These are phyloP conservation scores for Drosophila burlai DNA, from an alignment of 1,140 invertebrate species.

Conservation along the genomic window DNA sequence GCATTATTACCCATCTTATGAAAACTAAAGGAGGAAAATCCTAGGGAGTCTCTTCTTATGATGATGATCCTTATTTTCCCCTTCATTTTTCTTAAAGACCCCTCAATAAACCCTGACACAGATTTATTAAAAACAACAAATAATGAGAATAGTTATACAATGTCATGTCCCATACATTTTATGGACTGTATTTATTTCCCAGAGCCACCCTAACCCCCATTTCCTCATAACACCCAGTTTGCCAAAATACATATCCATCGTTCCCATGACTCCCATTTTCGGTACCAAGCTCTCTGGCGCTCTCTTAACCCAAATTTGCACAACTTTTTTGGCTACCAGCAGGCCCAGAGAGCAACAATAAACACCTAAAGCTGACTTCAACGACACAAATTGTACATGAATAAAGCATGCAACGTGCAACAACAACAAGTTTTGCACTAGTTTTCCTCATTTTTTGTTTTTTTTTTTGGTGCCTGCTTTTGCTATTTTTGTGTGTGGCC, in stretches of 20 bases:
- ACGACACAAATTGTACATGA: constrained; percentile 58
- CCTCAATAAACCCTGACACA: background rate
- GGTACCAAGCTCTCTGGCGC: constrained; percentile 24
- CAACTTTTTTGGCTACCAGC: constrained; percentile 1
- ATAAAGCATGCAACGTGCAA: constrained; percentile 53
- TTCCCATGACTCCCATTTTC: constrained; percentile 20
- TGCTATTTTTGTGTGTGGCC: constrained; percentile 44
- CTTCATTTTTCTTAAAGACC: background rate
- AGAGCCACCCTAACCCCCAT: too few relatives aligned
- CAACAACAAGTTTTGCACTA: constrained; percentile 50
- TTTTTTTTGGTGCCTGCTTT: constrained; percentile 25
- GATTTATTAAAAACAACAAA: background rate
- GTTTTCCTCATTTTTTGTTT: constrained; percentile 30
- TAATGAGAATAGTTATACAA: background rate
- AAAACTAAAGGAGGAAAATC: background rate
- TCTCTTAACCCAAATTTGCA: constrained; percentile 33
- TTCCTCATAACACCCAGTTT: background rate
- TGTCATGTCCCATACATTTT: background rate
- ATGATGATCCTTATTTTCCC: background rate
- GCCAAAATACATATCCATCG: constrained; percentile 8
- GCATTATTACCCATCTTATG: background rate
- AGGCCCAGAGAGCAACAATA: background rate
- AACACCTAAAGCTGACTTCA: constrained; percentile 23
- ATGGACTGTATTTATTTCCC: background rate
- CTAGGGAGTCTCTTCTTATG: background rate